phyloP scores from a whole-genome alignment of 2,888 invertebrate species.

The Diloba caeruleocephala region DNA sequence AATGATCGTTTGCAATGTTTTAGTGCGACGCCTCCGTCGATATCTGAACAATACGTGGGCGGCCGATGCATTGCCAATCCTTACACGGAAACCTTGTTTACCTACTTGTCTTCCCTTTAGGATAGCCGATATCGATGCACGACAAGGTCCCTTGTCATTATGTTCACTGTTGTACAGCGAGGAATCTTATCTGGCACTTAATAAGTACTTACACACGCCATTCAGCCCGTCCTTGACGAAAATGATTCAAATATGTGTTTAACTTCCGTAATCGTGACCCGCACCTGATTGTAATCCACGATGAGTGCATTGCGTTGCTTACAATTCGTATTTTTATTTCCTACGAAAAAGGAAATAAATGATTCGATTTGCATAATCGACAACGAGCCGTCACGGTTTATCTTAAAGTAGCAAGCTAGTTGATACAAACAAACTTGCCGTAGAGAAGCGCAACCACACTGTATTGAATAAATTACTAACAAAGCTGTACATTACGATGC shows the following conservation, averaged over 20 bases:
- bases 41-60: constrained; percentile 80
- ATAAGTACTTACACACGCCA: constrained; percentile 63
- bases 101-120: constrained; percentile 84
- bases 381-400: constrained; percentile 67
- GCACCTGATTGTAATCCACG: constrained; percentile 62
- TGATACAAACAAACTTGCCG: constrained; percentile 61
- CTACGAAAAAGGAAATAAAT: constrained; percentile 78
- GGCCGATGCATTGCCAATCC: constrained; percentile 84
- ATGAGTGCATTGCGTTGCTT: constrained; percentile 65
- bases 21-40: constrained; percentile 80
- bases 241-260: constrained; percentile 70
- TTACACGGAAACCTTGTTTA: constrained; percentile 82
- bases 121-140: constrained; percentile 73
- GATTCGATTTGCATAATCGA: constrained; percentile 78
- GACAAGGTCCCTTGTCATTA: constrained; percentile 76
- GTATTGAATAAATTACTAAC: constrained; percentile 74
- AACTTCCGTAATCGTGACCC: constrained; percentile 80
- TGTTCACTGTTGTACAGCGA: constrained; percentile 66
- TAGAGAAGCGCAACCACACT: constrained; percentile 60
- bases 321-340: constrained; percentile 61
- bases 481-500: constrained; percentile 69
- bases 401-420: constrained; percentile 70
- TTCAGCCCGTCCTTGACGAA: constrained; percentile 68
- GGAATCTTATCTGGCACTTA: constrained; percentile 71
- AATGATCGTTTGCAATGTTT: constrained; percentile 80